A percentile compares a stretch with the other conserved stretches of the same genome.
Evolutionary conservation across 2,113 vertebrate species (phyloP).

Genomic region (Butorides virescens): DNA sequence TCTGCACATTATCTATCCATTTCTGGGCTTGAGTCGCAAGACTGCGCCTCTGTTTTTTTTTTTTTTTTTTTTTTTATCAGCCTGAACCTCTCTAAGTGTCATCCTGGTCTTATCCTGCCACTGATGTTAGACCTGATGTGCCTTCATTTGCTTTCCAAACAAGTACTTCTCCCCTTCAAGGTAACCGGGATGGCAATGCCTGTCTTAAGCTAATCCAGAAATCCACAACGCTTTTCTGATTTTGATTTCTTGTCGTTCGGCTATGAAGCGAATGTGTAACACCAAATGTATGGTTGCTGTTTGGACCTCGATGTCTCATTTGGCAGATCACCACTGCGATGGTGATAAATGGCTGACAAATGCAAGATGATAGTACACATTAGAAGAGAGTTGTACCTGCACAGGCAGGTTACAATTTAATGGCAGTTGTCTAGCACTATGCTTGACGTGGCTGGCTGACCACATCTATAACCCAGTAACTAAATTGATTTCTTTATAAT

Average conservation of each 20-base stretch:
- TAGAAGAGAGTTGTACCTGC: background rate
- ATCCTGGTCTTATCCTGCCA: background rate
- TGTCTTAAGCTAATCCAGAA: background rate
- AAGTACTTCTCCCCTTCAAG: background rate
- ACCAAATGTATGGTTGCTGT: background rate
- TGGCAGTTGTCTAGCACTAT: background rate
- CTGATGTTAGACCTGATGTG: background rate
- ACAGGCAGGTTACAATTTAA: background rate
- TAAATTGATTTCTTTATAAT: background rate
- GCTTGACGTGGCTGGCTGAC: background rate
- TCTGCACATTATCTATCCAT: background rate
- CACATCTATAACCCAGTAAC: background rate
- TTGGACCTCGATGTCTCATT: background rate
- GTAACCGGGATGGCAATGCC: background rate
- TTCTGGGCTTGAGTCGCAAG: background rate
- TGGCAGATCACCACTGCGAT: background rate
- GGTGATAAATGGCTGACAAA: background rate
- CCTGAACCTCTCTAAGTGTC: background rate
- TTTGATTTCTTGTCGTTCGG: background rate
- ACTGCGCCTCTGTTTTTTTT: background rate
- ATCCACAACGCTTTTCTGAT: accelerated
- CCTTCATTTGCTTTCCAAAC: background rate
- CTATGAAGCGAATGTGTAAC: background rate
- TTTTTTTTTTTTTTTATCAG: background rate
- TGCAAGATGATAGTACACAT: background rate